Percentiles rank a stretch among this genome's conserved stretches.
These are phyloP conservation scores for Pseudopleuronectes americanus DNA, from an alignment of 2,797 vertebrate genomes.

Conservation along the genomic window DNA sequence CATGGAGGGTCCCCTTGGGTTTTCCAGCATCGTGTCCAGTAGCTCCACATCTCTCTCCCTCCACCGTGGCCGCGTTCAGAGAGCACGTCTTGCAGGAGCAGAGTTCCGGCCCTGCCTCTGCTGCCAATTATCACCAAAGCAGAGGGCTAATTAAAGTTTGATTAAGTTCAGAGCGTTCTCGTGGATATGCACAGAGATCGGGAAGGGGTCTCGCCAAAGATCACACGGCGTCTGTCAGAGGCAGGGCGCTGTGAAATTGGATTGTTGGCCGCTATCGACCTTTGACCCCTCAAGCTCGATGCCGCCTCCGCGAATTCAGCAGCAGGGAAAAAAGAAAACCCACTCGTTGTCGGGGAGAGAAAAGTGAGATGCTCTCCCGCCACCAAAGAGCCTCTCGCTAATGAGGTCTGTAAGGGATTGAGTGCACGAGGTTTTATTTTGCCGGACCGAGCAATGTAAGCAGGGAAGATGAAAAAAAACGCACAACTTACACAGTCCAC, in stretches of 20 bases:
- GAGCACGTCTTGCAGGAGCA: slow-evolving; percentile 55
- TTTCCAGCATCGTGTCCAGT: slow-evolving; percentile 37
- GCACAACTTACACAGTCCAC: slow-evolving; percentile 26
- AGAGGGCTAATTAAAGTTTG: slow-evolving; percentile 85
- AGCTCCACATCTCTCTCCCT: slow-evolving; percentile 41
- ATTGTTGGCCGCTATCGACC: slow-evolving; percentile 80
- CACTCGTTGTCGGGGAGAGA: slow-evolving; percentile 28
- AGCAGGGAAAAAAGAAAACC: slow-evolving; percentile 49
- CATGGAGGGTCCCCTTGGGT: background rate
- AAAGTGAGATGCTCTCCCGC: slow-evolving; percentile 31
- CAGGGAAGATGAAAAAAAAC: slow-evolving; percentile 37
- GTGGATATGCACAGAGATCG: slow-evolving; percentile 74
- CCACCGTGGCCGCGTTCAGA: slow-evolving; percentile 44
- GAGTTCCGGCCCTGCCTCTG: slow-evolving; percentile 67
- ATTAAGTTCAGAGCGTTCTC: slow-evolving; percentile 81
- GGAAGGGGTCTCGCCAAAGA: slow-evolving; percentile 68
- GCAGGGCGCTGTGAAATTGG: slow-evolving; percentile 83
- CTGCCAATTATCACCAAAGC: slow-evolving; percentile 83
- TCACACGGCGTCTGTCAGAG: slow-evolving; percentile 78
- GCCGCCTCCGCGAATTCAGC: slow-evolving; percentile 47
- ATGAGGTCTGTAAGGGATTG: slow-evolving; percentile 67
- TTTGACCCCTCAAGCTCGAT: slow-evolving; percentile 72
- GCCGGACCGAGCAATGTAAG: slow-evolving; percentile 6
- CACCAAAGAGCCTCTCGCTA: slow-evolving; percentile 52
- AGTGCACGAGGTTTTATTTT: slow-evolving; percentile 16